Evolutionary conservation across 2,888 invertebrate species (phyloP), one percentile per base, ranked within the genome.

Genomic region (Panzeria rudis): DNA sequence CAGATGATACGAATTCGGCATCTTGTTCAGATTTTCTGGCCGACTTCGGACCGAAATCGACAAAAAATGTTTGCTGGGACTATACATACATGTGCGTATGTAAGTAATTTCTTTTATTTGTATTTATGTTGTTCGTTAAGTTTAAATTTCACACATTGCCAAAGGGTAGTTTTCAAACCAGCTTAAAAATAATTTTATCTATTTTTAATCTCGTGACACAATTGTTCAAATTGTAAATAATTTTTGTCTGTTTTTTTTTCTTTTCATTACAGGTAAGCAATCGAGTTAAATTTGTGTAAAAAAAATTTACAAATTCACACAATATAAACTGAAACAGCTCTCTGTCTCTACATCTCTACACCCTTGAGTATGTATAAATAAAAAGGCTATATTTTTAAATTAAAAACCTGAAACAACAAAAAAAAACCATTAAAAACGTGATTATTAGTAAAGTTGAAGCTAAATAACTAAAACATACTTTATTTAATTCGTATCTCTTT

Each of bases 241-340:
- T 7, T 56, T 20, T 64, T 11, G 47, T n/a, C 25, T n/a, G 25
- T 35, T 47, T 54, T 38, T 69, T 4, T 52, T 59, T 77, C 20
- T 59, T 50, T 5, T 29, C 29, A 4, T 38, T 38, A 38, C 2
- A 38, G 76, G 76, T 76, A 76, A 76, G 56, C 44, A 35, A 66
- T 20, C 54, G 35, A 66, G 23, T 56, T 56, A n/a, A 35, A 56
- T 32, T 66, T 15, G n/a, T 47, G 1, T 47, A 1, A n/a, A n/a
- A 47, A 47, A 17, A 17, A 47, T 7, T 47, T 47, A 1, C 47
- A 41, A 41, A 52, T 25, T 52, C 15, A 54, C 29, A 41, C 17
- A 52, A 29, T 3, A 9, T 15, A 44, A n/a, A 32, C 8, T 29
- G 25, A 23, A 23, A 61, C 11, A 20, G 23, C 25, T 25, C 8